phyloP scores from a whole-genome alignment of 2,888 invertebrate genomes.

The Drosophila rellima region DNA sequence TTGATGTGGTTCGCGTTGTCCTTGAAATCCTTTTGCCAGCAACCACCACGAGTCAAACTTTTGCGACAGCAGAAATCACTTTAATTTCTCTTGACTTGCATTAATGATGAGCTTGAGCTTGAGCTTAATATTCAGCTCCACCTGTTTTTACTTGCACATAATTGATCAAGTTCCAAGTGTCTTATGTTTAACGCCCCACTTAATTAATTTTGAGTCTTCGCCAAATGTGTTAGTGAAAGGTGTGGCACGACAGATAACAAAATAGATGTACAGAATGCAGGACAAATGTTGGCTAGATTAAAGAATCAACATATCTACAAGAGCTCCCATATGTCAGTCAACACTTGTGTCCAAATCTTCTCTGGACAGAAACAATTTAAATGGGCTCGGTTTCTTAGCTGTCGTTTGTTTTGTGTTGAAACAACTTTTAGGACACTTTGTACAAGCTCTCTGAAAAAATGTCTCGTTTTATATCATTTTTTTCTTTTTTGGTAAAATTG shows the following conservation, averaged over 20 bases:
- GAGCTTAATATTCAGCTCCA: not conserved
- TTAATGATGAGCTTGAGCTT: conserved; percentile 79
- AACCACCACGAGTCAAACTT: conserved; percentile 18
- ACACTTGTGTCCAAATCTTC: no score
- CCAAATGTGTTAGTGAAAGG: not conserved
- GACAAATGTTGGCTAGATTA: not conserved
- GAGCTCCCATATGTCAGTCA: no score
- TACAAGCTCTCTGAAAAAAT: no score
- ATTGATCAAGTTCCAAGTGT: conserved; percentile 65
- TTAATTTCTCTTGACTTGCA: conserved; percentile 82
- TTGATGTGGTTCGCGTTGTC: conserved; percentile 58
- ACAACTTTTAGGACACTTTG: no score
- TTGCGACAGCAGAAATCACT: conserved; percentile 65
- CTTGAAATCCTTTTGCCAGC: conserved; percentile 58
- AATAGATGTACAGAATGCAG: not conserved
- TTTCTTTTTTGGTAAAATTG: no score
- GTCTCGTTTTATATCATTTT: no score
- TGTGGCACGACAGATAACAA: not conserved
- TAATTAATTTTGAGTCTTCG: conserved; percentile 65
- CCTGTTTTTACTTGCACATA: conserved; percentile 49
- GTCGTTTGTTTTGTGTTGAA: no score
- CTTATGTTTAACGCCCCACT: conserved; percentile 44
- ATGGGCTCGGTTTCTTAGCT: no score
- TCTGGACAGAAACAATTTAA: no score
- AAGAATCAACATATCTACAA: not conserved